Base-by-base conservation (phyloP, 2,888 invertebrate species). In the Agrotis exclamationis region DNA sequence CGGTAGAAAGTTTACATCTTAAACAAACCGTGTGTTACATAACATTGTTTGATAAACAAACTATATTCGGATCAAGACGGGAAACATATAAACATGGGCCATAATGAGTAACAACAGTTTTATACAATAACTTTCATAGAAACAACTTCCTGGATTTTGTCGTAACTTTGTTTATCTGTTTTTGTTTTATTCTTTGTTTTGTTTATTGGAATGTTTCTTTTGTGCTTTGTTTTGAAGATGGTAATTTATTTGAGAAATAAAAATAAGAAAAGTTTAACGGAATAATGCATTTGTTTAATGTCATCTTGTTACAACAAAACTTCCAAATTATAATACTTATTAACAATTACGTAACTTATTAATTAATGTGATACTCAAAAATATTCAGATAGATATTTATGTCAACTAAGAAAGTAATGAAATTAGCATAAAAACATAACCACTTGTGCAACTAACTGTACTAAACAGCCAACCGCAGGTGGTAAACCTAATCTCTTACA, bases 41-140 rank as follows among this genome's bases (percentile, higher is more conserved):
- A 80, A 81, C 48, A 28, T 60, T 45, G 68, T 9, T 57, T 68
- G 45, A 68, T 75, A 82, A 82, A 84, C 82, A 81, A 70, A 67
- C 82, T 84, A 84, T 80, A 80, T 84, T 74, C 63, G 75, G 77
- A 73, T 70, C 63, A 68, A 79, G 60, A 62, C 65, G 67, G 71
- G 68, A 57, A 69, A 67, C 64, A 60, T 77, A 70, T 74, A 82
- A 68, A 84, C 77, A 82, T 9, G 28, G 11, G n/a, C 51, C 45
- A 20, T 79, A 80, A 80, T 69, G 71, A 79, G 71, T 28, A 66
- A 76, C 76, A 79, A 80, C 80, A 70, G 79, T 67, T 71, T 71
- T 62, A 54, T 64, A 71, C 80, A 80, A 79, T 79, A 80, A 76
- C 71, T 78, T 78, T 70, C 48, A 66, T 78, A 53, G 62, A 13